Percentiles rank a stretch among this genome's conserved stretches.
Evolutionary conservation across 2,113 vertebrate species (phyloP).

Genomic region (Silurus asotus): DNA sequence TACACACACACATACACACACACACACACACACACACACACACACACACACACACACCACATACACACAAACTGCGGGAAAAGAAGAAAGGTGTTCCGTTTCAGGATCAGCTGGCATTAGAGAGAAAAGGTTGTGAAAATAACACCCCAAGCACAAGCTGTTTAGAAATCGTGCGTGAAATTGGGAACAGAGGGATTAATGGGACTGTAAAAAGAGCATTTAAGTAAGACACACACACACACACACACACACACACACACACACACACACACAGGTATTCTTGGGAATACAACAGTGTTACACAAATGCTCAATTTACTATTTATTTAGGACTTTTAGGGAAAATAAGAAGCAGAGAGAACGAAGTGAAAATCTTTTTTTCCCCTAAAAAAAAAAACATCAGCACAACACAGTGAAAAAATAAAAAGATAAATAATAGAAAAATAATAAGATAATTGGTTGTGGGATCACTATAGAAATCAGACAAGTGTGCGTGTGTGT

Average conservation of each 20-base stretch:
- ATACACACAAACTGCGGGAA: neutral
- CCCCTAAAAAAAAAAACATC: too few species aligned
- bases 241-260: constrained; percentile 48
- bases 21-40: neutral
- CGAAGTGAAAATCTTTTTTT: too few species aligned
- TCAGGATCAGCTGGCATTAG: constrained; percentile 71
- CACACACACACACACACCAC: constrained; percentile 12
- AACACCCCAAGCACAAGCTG: constrained; percentile 68
- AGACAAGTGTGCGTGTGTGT: neutral
- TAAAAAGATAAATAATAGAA: neutral
- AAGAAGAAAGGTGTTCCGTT: constrained; percentile 63
- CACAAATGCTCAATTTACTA: constrained; percentile 4
- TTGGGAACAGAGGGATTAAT: constrained; percentile 76
- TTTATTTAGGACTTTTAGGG: neutral
- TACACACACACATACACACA: neutral
- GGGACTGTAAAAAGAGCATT: constrained; percentile 71
- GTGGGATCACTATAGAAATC: neutral
- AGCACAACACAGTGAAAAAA: neutral
- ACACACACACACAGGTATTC: constrained; percentile 53
- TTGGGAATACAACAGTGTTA: constrained; percentile 30
- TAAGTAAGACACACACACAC: constrained; percentile 40
- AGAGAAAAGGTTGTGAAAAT: constrained; percentile 74
- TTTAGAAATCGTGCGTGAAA: constrained; percentile 70
- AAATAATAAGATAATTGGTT: neutral
- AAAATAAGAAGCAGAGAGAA: neutral